Evolutionary conservation across 2,113 vertebrate genomes (phyloP).

Genomic region (Chrysemys picta): DNA sequence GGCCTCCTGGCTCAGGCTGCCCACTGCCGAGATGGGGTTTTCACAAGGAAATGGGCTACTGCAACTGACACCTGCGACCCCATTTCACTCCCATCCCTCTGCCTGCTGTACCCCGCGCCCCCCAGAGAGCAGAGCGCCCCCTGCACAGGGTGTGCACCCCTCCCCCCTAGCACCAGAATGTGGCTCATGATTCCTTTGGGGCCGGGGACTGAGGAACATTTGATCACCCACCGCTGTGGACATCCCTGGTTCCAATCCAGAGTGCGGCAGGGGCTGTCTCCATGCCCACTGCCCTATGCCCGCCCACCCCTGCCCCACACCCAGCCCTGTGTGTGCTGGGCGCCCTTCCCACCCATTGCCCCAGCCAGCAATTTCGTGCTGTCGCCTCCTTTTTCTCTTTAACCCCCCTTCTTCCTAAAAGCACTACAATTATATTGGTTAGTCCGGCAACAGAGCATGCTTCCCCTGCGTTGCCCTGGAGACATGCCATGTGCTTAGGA

Average conservation of each 20-base stretch:
- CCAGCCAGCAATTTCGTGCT: background rate
- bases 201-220: no score
- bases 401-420: slow-evolving; percentile 22
- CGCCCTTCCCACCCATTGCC: background rate
- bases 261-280: background rate
- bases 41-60: background rate
- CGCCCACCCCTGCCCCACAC: background rate
- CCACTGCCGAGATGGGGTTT: background rate
- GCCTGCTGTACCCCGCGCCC: no score
- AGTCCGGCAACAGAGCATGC: slow-evolving; percentile 74
- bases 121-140: no score
- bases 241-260: background rate
- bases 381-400: background rate
- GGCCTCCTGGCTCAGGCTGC: background rate
- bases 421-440: slow-evolving; percentile 71
- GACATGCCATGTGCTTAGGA: slow-evolving; percentile 77
- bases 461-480: slow-evolving; percentile 78
- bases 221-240: background rate
- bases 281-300: no score
- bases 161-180: background rate
- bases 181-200: background rate
- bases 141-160: background rate
- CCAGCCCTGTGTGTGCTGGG: background rate
- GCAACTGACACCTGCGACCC: no score
- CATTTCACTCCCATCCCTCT: no score